phyloP scores from a whole-genome alignment of 2,113 vertebrate genomes.

The Eptesicus fuscus region DNA sequence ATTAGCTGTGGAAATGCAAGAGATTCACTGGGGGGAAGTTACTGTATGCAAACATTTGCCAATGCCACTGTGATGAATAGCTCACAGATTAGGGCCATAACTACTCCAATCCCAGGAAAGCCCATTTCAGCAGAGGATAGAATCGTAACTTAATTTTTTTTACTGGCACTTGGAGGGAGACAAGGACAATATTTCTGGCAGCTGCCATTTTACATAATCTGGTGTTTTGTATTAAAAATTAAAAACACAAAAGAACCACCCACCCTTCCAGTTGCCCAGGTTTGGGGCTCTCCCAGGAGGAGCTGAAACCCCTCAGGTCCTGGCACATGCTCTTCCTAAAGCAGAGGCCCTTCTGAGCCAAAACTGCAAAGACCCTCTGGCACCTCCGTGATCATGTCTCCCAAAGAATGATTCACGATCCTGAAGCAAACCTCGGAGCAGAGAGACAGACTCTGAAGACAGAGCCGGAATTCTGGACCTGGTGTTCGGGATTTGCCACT shows the following conservation, averaged over 20 bases:
- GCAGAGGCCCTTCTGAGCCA: not conserved
- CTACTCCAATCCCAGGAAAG: slow-evolving; percentile 77
- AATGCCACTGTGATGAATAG: slow-evolving; percentile 77
- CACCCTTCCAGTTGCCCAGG: not conserved
- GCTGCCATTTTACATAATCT: slow-evolving; percentile 48
- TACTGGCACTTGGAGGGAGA: slow-evolving; percentile 69
- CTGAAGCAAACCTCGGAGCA: not conserved
- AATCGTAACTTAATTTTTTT: slow-evolving; percentile 81
- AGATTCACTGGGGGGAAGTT: slow-evolving; percentile 70
- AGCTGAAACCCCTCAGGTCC: not conserved
- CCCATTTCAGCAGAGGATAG: slow-evolving; percentile 73
- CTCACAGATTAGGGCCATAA: slow-evolving; percentile 72
- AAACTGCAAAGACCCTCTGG: not conserved
- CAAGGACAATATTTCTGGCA: slow-evolving; percentile 77
- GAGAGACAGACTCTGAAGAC: not conserved
- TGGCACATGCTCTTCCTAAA: not conserved
- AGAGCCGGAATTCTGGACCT: not conserved
- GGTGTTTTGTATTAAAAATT: not conserved
- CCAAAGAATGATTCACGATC: not conserved
- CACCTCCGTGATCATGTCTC: not conserved
- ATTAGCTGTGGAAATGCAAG: slow-evolving; percentile 62
- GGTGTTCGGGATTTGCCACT: not conserved
- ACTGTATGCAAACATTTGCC: slow-evolving; percentile 66
- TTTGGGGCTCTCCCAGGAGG: slow-evolving; percentile 30
- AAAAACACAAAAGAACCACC: not conserved